Conservation (phyloP, 2,797 vertebrate species). For the Parauchenoglanis ngamensis region DNA sequence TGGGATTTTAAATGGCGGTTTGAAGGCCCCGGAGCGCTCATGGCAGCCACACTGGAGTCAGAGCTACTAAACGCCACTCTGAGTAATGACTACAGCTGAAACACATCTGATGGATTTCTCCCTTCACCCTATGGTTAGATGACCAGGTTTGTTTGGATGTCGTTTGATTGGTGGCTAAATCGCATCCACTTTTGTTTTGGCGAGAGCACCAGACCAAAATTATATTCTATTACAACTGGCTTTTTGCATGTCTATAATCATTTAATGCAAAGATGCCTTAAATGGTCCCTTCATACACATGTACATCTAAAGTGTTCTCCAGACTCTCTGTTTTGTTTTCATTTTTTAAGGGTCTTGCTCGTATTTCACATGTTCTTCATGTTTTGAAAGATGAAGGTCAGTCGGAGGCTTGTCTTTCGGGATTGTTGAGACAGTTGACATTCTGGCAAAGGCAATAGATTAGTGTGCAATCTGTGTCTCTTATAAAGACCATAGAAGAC, state of each 20-base stretch:
- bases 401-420: conserved; percentile 20
- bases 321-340: neutral
- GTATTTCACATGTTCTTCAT: conserved; percentile 18
- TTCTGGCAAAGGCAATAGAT: conserved; percentile 11
- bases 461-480: neutral
- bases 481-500: neutral
- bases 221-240: neutral
- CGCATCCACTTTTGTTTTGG: neutral
- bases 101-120: conserved; percentile 4
- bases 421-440: conserved; percentile 50
- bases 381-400: conserved; percentile 37
- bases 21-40: conserved; percentile 35
- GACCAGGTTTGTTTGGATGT: conserved; percentile 9
- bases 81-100: conserved; percentile 24
- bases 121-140: neutral
- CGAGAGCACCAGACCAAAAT: neutral
- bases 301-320: neutral
- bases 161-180: neutral
- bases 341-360: neutral
- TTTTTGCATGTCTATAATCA: neutral
- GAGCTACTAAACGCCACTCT: conserved; percentile 21
- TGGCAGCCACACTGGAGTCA: conserved; percentile 47
- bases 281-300: neutral
- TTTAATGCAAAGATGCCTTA: neutral
- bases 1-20: conserved; percentile 57